phyloP scores from a whole-genome alignment of 2,113 vertebrate species.

The Oreochromis tanganicae region DNA sequence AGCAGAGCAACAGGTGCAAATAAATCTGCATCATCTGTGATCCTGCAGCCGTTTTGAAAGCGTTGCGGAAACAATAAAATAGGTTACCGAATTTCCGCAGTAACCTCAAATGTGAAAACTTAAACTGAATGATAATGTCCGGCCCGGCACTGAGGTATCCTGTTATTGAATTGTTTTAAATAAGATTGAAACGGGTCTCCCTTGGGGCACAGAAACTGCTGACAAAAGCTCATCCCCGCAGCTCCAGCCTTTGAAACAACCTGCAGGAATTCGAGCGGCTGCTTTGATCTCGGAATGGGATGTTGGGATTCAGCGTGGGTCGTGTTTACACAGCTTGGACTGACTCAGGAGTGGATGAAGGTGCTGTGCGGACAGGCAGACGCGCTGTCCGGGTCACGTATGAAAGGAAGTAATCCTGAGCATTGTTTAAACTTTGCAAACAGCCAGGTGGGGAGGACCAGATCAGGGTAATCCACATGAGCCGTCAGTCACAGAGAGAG shows the following conservation, averaged over 20 bases:
- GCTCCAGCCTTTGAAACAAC: constrained; percentile 49
- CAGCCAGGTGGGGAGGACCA: constrained; percentile 22
- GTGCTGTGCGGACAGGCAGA: constrained; percentile 36
- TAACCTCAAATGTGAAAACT: neutral
- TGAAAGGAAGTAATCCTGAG: constrained; percentile 30
- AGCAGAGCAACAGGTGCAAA: neutral
- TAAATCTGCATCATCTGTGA: neutral
- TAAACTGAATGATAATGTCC: neutral
- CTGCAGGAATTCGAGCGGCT: constrained; percentile 47
- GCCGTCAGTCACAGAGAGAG: neutral
- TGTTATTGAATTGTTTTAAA: neutral
- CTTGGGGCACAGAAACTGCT: constrained; percentile 32
- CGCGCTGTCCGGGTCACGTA: constrained; percentile 15
- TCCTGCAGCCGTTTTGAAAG: neutral
- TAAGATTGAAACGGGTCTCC: neutral
- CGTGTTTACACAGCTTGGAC: constrained; percentile 60
- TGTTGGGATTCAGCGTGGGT: constrained; percentile 24
- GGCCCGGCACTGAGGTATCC: neutral
- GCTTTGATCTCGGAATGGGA: constrained; percentile 54
- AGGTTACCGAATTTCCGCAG: neutral
- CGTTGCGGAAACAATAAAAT: neutral
- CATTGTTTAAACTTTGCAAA: constrained; percentile 19
- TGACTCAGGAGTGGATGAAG: constrained; percentile 43
- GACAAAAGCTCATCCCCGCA: constrained; percentile 43
- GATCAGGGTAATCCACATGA: neutral